Conservation (phyloP, 2,888 invertebrate genomes). For the Eumerus sabulonum region DNA sequence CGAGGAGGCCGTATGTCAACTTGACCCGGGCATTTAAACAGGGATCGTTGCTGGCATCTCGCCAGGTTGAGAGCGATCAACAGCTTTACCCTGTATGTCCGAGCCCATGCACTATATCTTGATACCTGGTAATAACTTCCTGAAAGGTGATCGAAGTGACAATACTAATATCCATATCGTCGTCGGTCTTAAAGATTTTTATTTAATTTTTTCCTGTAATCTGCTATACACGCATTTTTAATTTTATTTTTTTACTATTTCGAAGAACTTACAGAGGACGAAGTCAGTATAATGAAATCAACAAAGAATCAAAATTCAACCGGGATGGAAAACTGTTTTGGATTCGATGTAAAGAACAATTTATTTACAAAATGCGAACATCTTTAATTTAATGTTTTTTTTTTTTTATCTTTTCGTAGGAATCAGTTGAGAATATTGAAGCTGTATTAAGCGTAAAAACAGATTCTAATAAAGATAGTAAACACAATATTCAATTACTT, state of each 20-base stretch:
- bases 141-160: too few relatives aligned
- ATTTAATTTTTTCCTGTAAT: slow-evolving; percentile 2
- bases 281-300: slow-evolving; percentile 48
- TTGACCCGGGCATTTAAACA: too few relatives aligned
- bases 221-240: slow-evolving; percentile 36
- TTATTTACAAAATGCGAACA: too few relatives aligned
- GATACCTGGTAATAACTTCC: too few relatives aligned
- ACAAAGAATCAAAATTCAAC: slow-evolving; percentile 24
- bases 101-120: too few relatives aligned
- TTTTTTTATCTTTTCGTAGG: slow-evolving; percentile 11
- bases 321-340: slow-evolving; percentile 74
- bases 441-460: background rate
- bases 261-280: slow-evolving; percentile 42
- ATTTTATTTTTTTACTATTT: slow-evolving; percentile 9
- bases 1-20: too few relatives aligned
- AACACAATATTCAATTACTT: slow-evolving; percentile 46
- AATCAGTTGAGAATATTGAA: slow-evolving; percentile 22
- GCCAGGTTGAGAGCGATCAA: too few relatives aligned
- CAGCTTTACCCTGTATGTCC: too few relatives aligned
- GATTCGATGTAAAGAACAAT: slow-evolving; percentile 72
- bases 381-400: background rate
- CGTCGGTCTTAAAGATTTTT: slow-evolving; percentile 72
- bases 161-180: too few relatives aligned
- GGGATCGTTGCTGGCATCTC: too few relatives aligned
- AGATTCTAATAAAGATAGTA: slow-evolving; percentile 27